phyloP scores from a whole-genome alignment of 2,888 invertebrate species.

The Drosophila prolongata region DNA sequence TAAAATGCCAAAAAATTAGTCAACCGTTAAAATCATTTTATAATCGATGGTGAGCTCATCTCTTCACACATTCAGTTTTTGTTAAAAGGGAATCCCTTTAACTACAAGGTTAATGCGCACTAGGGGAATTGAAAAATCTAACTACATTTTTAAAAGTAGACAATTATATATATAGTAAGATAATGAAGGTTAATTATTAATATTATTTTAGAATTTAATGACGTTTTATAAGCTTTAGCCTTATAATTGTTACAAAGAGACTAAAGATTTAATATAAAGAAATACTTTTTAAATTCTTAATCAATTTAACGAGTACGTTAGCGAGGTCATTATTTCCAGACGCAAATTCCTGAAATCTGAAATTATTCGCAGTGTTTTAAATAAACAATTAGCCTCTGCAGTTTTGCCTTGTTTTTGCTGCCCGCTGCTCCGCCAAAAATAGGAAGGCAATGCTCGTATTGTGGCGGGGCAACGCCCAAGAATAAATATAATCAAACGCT shows the following conservation, averaged over 20 bases:
- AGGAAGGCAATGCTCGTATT: constrained; percentile 60
- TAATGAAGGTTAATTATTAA: no score
- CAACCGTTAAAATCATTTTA: constrained; percentile 9
- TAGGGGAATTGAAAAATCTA: no score
- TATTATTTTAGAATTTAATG: no score
- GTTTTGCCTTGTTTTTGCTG: constrained; percentile 32
- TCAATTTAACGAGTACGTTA: no score
- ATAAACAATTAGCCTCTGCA: constrained; percentile 65
- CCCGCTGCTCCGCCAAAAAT: constrained; percentile 38
- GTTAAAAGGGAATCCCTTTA: neutral
- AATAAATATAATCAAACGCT: constrained; percentile 77
- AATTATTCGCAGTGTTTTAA: constrained; percentile 59
- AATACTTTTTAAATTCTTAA: no score
- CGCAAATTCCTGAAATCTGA: constrained; percentile 4
- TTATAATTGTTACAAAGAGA: no score
- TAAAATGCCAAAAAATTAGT: constrained; percentile 30
- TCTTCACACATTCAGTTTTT: neutral
- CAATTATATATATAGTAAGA: no score
- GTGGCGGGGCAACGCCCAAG: constrained; percentile 69
- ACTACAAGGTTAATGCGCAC: neutral
- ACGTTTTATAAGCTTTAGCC: no score
- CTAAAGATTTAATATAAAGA: no score
- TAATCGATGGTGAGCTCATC: neutral
- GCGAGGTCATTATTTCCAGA: no score
- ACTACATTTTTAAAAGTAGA: no score